A percentile compares a stretch with the other conserved stretches of the same genome.
Conservation (phyloP, 2,113 vertebrate species). For the Seriola quinqueradiata region DNA sequence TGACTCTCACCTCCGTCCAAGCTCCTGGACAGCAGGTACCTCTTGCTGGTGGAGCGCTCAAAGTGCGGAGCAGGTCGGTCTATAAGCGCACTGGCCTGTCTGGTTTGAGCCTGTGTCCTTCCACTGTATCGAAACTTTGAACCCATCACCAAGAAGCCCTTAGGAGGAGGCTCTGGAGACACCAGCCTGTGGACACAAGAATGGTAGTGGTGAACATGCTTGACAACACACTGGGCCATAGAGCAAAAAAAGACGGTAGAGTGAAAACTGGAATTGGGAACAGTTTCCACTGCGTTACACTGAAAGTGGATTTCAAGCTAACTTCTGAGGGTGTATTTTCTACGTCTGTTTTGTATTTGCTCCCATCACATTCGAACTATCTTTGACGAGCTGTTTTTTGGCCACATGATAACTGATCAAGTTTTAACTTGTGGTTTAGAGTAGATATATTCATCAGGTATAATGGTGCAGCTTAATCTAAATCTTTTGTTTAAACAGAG, state of each 20-base stretch:
- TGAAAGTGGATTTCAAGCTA: background rate
- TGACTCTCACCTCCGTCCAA: conserved; percentile 92
- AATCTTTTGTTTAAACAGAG: background rate
- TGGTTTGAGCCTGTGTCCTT: conserved; percentile 95
- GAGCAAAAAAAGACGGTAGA: background rate
- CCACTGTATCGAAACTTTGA: conserved; percentile 99
- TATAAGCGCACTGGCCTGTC: conserved; percentile 96
- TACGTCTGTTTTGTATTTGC: background rate
- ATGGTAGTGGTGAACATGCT: background rate
- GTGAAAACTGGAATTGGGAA: background rate
- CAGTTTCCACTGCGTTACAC: too few species aligned
- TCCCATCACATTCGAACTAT: background rate
- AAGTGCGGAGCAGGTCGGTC: conserved; percentile 97
- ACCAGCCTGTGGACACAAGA: conserved; percentile 86
- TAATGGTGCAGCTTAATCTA: background rate
- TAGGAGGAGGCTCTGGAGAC: conserved; percentile 96
- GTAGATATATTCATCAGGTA: background rate
- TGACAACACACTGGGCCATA: background rate
- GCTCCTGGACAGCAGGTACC: conserved; percentile 97
- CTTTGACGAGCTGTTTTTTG: background rate
- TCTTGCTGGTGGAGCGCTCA: conserved; percentile 95
- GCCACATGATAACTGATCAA: too few species aligned
- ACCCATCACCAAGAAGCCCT: conserved; percentile 98
- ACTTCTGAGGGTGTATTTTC: background rate
- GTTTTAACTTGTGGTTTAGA: background rate